Evolutionary conservation across 2,888 invertebrate genomes (phyloP).

Genomic region (Eristalis arbustorum): DNA sequence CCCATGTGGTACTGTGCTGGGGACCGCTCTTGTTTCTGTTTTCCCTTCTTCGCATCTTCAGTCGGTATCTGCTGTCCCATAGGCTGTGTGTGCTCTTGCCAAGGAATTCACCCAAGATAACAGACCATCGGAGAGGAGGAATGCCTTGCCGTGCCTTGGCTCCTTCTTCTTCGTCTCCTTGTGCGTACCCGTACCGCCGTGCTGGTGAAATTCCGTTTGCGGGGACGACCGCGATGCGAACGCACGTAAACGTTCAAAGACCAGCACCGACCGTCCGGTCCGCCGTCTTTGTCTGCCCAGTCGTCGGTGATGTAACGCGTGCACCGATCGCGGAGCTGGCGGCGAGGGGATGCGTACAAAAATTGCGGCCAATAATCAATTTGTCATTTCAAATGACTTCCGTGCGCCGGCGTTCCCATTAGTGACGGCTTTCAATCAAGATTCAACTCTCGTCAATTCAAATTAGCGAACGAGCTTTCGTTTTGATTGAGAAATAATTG

Average conservation of each 20-base stretch:
- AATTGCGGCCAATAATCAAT: slow-evolving; percentile 70
- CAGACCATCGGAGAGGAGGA: slow-evolving; percentile 37
- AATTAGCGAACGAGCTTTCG: slow-evolving; percentile 42
- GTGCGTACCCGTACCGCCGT: slow-evolving; percentile 30
- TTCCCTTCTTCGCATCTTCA: slow-evolving; percentile 27
- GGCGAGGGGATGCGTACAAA: slow-evolving; percentile 39
- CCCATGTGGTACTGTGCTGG: slow-evolving; percentile 51
- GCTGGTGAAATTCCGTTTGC: slow-evolving; percentile 56
- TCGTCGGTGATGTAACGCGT: slow-evolving; percentile 29
- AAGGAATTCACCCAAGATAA: slow-evolving; percentile 67
- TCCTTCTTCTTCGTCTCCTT: slow-evolving; percentile 14
- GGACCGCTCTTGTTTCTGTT: slow-evolving; percentile 17
- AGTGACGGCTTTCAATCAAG: slow-evolving; percentile 70
- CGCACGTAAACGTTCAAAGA: slow-evolving; percentile 63
- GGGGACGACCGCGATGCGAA: slow-evolving; percentile 2
- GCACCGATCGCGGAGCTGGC: slow-evolving; percentile 51
- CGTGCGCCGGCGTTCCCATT: slow-evolving; percentile 53
- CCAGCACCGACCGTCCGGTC: slow-evolving; percentile 33
- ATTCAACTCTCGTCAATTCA: slow-evolving; percentile 61
- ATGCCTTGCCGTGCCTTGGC: slow-evolving; percentile 26
- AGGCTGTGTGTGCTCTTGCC: slow-evolving; percentile 62
- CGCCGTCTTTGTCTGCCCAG: not conserved
- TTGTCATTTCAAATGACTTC: slow-evolving; percentile 68
- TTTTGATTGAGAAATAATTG: slow-evolving; percentile 62
- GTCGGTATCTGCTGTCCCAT: slow-evolving; percentile 40